Percentiles rank a stretch among this genome's conserved stretches.
Evolutionary conservation across 1,140 invertebrate genomes (phyloP).

Genomic region (Battus philenor): DNA sequence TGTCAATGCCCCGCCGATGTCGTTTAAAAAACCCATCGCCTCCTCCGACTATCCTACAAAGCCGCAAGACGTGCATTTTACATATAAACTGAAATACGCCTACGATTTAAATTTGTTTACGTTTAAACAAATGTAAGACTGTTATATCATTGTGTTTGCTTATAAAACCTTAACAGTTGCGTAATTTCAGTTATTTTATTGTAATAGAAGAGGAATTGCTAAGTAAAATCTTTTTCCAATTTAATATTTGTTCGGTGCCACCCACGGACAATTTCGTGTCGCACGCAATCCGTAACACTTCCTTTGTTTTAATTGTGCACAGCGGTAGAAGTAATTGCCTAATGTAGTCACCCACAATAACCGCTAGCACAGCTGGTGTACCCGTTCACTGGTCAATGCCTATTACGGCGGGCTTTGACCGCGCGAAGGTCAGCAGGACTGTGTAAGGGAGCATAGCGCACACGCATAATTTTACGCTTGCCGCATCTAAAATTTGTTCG

Average conservation of each 20-base stretch:
- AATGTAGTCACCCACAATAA: slow-evolving; percentile 46
- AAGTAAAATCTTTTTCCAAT: slow-evolving; percentile 7
- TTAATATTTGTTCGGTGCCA: slow-evolving; percentile 24
- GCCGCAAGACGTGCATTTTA: slow-evolving; percentile 34
- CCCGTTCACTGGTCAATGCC: slow-evolving; percentile 47
- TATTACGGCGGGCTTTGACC: slow-evolving; percentile 47
- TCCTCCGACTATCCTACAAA: slow-evolving; percentile 52
- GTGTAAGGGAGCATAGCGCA: slow-evolving; percentile 47
- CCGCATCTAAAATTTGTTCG: slow-evolving; percentile 18
- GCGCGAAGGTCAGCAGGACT: slow-evolving; percentile 52
- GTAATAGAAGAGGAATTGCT: neutral
- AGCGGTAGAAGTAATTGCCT: slow-evolving; percentile 52
- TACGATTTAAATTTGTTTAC: no score
- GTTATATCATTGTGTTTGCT: no score
- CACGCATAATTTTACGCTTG: slow-evolving; percentile 14
- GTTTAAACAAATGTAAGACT: no score
- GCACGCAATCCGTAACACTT: slow-evolving; percentile 51
- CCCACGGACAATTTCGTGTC: slow-evolving; percentile 45
- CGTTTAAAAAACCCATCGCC: slow-evolving; percentile 69
- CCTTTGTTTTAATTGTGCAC: slow-evolving; percentile 61
- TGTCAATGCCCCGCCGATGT: slow-evolving; percentile 70
- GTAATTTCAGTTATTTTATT: no score
- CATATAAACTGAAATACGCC: slow-evolving; percentile 27
- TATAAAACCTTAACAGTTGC: no score
- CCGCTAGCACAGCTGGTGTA: slow-evolving; percentile 39